These are phyloP conservation scores for Antheraea yamamai DNA, from an alignment of 2,888 invertebrate species.

Conservation along the genomic window DNA sequence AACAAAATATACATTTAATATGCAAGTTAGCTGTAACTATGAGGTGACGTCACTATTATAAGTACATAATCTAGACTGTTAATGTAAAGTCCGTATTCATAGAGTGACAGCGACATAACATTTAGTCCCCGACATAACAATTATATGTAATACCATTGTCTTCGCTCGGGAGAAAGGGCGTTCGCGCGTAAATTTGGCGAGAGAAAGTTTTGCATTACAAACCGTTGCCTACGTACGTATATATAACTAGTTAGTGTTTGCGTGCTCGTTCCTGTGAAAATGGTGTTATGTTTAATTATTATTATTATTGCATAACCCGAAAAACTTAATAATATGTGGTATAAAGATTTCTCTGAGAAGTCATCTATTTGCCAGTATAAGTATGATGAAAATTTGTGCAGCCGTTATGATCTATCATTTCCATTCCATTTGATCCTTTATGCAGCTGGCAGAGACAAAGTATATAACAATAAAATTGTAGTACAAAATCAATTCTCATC, in stretches of 20 bases:
- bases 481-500: not conserved
- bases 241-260: not conserved
- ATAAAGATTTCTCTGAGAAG: too few relatives aligned
- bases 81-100: slow-evolving; percentile 25
- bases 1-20: too few relatives aligned
- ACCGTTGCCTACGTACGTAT: not conserved
- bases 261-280: too few relatives aligned
- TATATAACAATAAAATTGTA: not conserved
- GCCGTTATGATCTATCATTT: too few relatives aligned
- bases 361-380: too few relatives aligned
- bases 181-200: slow-evolving; percentile 46
- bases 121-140: slow-evolving; percentile 56
- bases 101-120: slow-evolving; percentile 47
- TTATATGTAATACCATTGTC: slow-evolving; percentile 70
- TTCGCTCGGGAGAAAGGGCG: slow-evolving; percentile 63
- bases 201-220: slow-evolving; percentile 55
- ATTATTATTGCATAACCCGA: too few relatives aligned
- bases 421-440: not conserved
- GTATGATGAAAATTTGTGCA: too few relatives aligned
- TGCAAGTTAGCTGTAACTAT: slow-evolving; percentile 17
- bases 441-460: not conserved
- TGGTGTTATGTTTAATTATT: too few relatives aligned
- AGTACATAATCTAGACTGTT: slow-evolving; percentile 22
- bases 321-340: too few relatives aligned
- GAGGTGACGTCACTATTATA: not conserved